A percentile compares a stretch with the other conserved stretches of the same genome.
phyloP scores from a whole-genome alignment of 1,140 invertebrate species.

The Cotesia glomerata region DNA sequence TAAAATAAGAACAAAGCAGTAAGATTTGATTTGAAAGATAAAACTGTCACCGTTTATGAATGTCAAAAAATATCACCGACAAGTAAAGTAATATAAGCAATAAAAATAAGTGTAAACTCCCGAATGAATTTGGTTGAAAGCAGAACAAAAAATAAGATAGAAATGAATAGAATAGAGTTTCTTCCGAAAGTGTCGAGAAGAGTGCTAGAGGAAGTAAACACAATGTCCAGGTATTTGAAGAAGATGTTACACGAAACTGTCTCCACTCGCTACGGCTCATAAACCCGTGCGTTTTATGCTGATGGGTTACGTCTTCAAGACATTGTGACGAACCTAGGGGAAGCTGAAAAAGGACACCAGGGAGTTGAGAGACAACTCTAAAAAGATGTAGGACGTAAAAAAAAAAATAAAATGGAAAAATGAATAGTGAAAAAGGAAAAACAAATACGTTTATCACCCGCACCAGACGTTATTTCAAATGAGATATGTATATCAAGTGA shows the following conservation, averaged over 20 bases:
- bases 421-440: neutral
- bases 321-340: conserved; percentile 41
- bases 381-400: too few relatives aligned
- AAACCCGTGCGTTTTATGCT: conserved; percentile 60
- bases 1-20: too few relatives aligned
- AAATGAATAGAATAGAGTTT: neutral
- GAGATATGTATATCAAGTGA: neutral
- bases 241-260: conserved; percentile 55
- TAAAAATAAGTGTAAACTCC: too few relatives aligned
- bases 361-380: too few relatives aligned
- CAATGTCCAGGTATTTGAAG: conserved; percentile 39
- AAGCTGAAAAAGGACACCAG: neutral
- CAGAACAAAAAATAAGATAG: conserved; percentile 7
- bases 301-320: conserved; percentile 49
- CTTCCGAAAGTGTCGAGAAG: neutral
- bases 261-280: conserved; percentile 56
- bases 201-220: conserved; percentile 7
- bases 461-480: too few relatives aligned
- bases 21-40: too few relatives aligned
- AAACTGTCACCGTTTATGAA: too few relatives aligned
- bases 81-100: too few relatives aligned
- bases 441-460: conserved; percentile 1
- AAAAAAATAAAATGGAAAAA: conserved; percentile 8
- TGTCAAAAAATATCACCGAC: too few relatives aligned
- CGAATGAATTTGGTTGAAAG: too few relatives aligned